These are phyloP conservation scores for Cosmia trapezina DNA, from an alignment of 2,888 invertebrate genomes.

Conservation along the genomic window DNA sequence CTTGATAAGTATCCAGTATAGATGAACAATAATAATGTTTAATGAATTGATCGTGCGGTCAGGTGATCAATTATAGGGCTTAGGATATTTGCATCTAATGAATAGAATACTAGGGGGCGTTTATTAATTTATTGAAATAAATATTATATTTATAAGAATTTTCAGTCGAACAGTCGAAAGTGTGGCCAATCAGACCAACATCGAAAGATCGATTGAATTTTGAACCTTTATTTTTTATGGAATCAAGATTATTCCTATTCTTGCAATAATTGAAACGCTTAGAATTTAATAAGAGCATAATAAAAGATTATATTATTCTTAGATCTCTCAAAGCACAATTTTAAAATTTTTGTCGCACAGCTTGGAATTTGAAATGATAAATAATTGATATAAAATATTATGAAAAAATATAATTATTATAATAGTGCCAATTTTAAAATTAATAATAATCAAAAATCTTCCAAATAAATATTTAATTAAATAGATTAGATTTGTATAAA, in stretches of 20 bases:
- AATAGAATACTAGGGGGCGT: slow-evolving; percentile 27
- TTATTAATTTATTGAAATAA: slow-evolving; percentile 35
- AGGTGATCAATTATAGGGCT: slow-evolving; percentile 24
- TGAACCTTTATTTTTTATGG: slow-evolving; percentile 2
- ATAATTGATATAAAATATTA: slow-evolving; percentile 9
- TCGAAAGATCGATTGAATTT: slow-evolving; percentile 19
- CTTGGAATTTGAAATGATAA: slow-evolving; percentile 45
- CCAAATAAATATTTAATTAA: slow-evolving; percentile 44
- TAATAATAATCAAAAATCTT: slow-evolving; percentile 39
- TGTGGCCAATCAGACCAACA: not conserved
- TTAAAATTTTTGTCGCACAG: slow-evolving; percentile 50
- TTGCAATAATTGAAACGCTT: slow-evolving; percentile 54
- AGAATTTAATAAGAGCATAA: slow-evolving; percentile 39
- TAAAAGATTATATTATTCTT: slow-evolving; percentile 19
- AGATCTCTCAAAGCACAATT: slow-evolving; percentile 50
- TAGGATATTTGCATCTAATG: slow-evolving; percentile 36
- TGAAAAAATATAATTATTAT: slow-evolving; percentile 22
- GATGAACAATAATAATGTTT: slow-evolving; percentile 58
- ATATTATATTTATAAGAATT: slow-evolving; percentile 11
- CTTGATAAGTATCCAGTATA: slow-evolving; percentile 31
- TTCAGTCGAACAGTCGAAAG: not conserved
- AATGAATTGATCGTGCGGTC: slow-evolving; percentile 23
- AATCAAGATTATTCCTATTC: slow-evolving; percentile 37
- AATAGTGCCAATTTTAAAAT: slow-evolving; percentile 56
- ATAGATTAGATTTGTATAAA: slow-evolving; percentile 64